Conservation (phyloP, 2,113 vertebrate genomes). For the Lampris megalopsis region DNA sequence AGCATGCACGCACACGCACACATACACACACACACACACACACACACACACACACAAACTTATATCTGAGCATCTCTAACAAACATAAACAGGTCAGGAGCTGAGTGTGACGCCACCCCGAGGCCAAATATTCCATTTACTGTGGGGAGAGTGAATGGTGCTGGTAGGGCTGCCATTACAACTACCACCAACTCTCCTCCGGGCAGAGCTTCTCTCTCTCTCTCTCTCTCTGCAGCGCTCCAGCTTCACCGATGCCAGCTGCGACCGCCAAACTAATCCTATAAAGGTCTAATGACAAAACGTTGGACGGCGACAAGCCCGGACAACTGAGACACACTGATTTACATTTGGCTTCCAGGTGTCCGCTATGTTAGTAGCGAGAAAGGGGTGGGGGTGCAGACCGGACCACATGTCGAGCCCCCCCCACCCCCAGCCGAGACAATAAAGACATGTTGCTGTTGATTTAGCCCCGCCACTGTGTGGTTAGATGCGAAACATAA, state of each 20-base stretch:
- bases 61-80: too few relatives aligned
- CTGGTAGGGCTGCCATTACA: background rate
- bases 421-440: too few relatives aligned
- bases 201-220: background rate
- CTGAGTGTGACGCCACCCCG: background rate
- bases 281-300: constrained; percentile 34
- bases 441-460: constrained; percentile 17
- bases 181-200: background rate
- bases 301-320: background rate
- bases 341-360: constrained; percentile 58
- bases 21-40: too few relatives aligned
- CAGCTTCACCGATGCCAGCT: constrained; percentile 36
- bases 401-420: constrained; percentile 30
- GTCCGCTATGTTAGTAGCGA: background rate
- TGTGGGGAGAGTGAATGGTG: background rate
- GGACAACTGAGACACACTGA: constrained; percentile 28
- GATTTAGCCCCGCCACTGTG: constrained; percentile 21
- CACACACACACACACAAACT: too few relatives aligned
- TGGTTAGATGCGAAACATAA: constrained; percentile 48
- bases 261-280: constrained; percentile 38
- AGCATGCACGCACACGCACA: background rate
- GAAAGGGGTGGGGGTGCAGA: background rate
- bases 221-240: background rate
- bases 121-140: background rate
- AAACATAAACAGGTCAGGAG: background rate